phyloP scores from a whole-genome alignment of 1,140 invertebrate species.

The Belonocnema kinseyi region DNA sequence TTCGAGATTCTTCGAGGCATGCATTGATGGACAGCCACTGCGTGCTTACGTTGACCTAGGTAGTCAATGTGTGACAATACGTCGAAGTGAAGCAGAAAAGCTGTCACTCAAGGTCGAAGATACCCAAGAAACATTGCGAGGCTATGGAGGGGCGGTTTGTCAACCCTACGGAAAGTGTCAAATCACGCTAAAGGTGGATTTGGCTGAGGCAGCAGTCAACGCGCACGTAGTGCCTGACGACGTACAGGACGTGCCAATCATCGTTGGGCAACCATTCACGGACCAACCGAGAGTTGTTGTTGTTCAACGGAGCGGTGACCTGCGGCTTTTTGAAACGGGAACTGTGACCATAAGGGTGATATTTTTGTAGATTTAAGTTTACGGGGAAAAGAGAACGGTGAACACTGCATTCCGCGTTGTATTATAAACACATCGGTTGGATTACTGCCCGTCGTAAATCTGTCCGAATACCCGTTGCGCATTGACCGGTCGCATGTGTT shows the following conservation, averaged over 20 bases:
- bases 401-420: conserved; percentile 36
- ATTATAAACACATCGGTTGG: conserved; percentile 30
- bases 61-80: no score
- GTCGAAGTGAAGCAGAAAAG: no score
- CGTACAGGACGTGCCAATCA: conserved; percentile 3
- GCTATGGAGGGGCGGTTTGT: no score
- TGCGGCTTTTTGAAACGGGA: conserved; percentile 11
- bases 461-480: conserved; percentile 21
- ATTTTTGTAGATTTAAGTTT: conserved; percentile 38
- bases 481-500: not conserved
- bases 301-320: not conserved
- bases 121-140: no score
- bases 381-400: conserved; percentile 32
- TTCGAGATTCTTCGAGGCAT: no score
- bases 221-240: not conserved
- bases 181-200: no score
- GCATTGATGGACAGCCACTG: no score
- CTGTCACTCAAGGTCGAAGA: no score
- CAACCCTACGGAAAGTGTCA: no score
- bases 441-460: conserved; percentile 34
- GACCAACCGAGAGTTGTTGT: not conserved
- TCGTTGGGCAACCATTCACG: conserved; percentile 12
- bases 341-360: conserved; percentile 12
- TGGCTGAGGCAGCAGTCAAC: no score
- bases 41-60: no score